Evolutionary conservation across 1,140 invertebrate species (phyloP).

Genomic region (Orussus abietinus): DNA sequence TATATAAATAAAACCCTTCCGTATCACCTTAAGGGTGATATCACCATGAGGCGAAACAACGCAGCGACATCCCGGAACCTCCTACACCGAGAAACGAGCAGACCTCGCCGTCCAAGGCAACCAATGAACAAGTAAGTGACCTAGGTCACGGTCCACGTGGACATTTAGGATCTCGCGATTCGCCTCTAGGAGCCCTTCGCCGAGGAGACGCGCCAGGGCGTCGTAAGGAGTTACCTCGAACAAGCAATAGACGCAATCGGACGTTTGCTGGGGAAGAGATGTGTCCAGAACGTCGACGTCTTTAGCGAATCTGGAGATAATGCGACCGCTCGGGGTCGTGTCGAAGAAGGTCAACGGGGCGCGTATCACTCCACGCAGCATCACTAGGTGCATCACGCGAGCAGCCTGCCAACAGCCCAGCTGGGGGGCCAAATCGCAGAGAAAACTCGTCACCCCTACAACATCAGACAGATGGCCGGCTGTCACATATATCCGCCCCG

Average conservation of each 20-base stretch:
- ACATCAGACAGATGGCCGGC: constrained; percentile 41
- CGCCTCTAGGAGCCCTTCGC: too few relatives aligned
- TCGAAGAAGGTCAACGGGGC: constrained; percentile 81
- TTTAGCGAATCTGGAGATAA: constrained; percentile 85
- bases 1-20: too few relatives aligned
- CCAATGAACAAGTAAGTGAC: too few relatives aligned
- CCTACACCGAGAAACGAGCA: too few relatives aligned
- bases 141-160: too few relatives aligned
- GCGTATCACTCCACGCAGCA: constrained; percentile 73
- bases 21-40: too few relatives aligned
- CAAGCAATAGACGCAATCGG: constrained; percentile 72
- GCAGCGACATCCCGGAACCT: too few relatives aligned
- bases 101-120: too few relatives aligned
- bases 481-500: too few relatives aligned
- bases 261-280: constrained; percentile 65
- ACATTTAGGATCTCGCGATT: too few relatives aligned
- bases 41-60: too few relatives aligned
- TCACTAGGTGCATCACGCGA: constrained; percentile 67
- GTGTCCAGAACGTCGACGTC: constrained; percentile 70
- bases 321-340: constrained; percentile 80
- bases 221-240: constrained; percentile 74
- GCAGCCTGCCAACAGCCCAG: constrained; percentile 73
- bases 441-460: constrained; percentile 66
- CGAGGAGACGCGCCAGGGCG: too few relatives aligned
- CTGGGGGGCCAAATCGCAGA: constrained; percentile 66